phyloP scores from a whole-genome alignment of 1,140 invertebrate genomes.

The Drosophila orosa region DNA sequence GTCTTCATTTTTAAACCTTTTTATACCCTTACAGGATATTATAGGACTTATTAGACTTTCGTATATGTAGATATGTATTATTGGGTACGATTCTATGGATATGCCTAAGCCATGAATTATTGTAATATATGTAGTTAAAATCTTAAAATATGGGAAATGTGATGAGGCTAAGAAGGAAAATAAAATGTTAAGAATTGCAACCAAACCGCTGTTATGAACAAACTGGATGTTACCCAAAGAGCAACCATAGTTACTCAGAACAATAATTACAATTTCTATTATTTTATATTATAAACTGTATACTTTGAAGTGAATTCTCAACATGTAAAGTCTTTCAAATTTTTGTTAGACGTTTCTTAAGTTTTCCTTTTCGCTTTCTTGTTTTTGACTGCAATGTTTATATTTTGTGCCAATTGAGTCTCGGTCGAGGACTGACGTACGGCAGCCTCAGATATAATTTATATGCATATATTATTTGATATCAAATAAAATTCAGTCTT shows the following conservation, averaged over 20 bases:
- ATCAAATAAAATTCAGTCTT: not conserved
- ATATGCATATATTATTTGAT: not conserved
- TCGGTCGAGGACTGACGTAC: not conserved
- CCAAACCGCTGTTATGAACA: not conserved
- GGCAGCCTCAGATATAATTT: not conserved
- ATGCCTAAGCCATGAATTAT: not conserved
- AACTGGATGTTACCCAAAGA: not conserved
- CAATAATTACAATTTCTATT: not conserved
- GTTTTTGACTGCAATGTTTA: conserved; percentile 1
- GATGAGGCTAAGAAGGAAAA: not conserved
- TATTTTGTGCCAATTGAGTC: not conserved
- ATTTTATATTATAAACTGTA: not conserved
- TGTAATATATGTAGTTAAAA: not conserved
- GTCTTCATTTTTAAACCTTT: not conserved
- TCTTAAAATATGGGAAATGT: not conserved
- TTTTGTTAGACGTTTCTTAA: not conserved
- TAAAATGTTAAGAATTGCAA: not conserved
- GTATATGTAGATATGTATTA: no score
- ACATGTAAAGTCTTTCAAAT: not conserved
- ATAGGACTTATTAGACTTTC: no score
- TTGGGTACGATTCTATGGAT: not conserved
- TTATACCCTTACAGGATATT: no score
- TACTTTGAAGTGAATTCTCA: not conserved
- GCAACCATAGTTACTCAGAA: not conserved
- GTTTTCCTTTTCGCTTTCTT: conserved; percentile 20